A percentile compares a stretch with the other conserved stretches of the same genome.
Evolutionary conservation across 2,113 vertebrate species (phyloP).

Genomic region (Orthonyx spaldingii): DNA sequence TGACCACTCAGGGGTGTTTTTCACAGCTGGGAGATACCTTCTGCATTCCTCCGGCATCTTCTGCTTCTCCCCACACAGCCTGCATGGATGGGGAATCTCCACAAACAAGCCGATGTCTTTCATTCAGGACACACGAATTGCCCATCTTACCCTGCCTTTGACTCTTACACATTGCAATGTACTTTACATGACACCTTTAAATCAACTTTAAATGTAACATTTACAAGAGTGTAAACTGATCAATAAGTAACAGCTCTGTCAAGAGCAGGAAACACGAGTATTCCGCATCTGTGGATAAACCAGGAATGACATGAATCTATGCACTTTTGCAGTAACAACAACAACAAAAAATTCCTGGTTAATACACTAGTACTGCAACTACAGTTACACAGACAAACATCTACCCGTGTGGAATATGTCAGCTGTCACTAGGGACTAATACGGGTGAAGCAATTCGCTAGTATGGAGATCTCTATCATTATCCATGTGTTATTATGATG

Average conservation of each 20-base stretch:
- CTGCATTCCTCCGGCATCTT: not conserved
- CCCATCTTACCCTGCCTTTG: not conserved
- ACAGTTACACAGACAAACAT: not conserved
- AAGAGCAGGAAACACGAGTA: not conserved
- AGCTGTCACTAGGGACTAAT: not conserved
- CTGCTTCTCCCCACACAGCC: not conserved
- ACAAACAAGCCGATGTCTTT: not conserved
- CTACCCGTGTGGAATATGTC: not conserved
- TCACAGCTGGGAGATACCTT: fast-evolving
- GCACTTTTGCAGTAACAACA: not conserved
- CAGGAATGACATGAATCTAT: not conserved
- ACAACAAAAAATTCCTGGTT: not conserved
- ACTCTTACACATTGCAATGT: not conserved
- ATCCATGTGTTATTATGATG: not conserved
- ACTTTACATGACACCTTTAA: not conserved
- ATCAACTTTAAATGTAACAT: not conserved
- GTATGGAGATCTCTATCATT: not conserved
- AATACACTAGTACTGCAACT: not conserved
- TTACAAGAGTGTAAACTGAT: not conserved
- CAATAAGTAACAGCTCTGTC: not conserved
- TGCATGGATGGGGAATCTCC: fast-evolving
- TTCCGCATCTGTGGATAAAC: not conserved
- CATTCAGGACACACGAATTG: not conserved
- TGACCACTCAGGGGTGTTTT: fast-evolving
- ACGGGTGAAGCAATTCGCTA: not conserved